These are phyloP conservation scores for Muntiacus muntjak DNA, from an alignment of 2,113 vertebrate species.

Conservation along the genomic window DNA sequence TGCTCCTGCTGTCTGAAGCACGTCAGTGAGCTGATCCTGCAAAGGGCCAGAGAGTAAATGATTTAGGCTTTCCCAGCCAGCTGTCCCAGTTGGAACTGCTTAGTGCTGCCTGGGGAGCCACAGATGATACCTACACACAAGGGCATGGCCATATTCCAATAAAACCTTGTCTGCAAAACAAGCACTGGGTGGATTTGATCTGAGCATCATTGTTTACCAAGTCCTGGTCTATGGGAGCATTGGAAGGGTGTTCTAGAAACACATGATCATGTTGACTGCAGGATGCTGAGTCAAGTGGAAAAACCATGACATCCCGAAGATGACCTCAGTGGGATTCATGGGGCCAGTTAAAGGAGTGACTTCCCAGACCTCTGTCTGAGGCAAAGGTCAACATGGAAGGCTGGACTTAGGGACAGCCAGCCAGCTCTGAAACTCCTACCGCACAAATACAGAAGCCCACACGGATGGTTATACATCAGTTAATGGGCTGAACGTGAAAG, in stretches of 20 bases:
- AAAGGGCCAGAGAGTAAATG: rapidly evolving
- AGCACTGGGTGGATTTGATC: background rate
- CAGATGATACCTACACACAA: rapidly evolving
- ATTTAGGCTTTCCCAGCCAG: background rate
- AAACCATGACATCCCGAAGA: rapidly evolving
- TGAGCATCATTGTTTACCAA: rapidly evolving
- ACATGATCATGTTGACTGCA: rapidly evolving
- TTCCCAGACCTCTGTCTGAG: background rate
- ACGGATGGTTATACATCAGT: rapidly evolving
- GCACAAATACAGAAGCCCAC: rapidly evolving
- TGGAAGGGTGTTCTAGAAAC: background rate
- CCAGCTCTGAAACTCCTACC: background rate
- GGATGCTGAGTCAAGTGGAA: rapidly evolving
- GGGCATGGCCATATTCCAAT: rapidly evolving
- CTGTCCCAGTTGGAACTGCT: background rate
- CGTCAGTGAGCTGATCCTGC: background rate
- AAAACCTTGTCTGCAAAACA: background rate
- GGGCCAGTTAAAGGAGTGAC: background rate
- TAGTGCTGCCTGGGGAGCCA: rapidly evolving
- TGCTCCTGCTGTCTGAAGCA: rapidly evolving
- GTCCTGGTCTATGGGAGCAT: background rate
- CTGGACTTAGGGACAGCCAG: background rate
- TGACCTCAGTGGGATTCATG: rapidly evolving
- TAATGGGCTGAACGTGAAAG: rapidly evolving
- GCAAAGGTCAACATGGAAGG: background rate